Base-by-base conservation (phyloP, 2,888 invertebrate genomes). In the Lasioglossum morio region DNA sequence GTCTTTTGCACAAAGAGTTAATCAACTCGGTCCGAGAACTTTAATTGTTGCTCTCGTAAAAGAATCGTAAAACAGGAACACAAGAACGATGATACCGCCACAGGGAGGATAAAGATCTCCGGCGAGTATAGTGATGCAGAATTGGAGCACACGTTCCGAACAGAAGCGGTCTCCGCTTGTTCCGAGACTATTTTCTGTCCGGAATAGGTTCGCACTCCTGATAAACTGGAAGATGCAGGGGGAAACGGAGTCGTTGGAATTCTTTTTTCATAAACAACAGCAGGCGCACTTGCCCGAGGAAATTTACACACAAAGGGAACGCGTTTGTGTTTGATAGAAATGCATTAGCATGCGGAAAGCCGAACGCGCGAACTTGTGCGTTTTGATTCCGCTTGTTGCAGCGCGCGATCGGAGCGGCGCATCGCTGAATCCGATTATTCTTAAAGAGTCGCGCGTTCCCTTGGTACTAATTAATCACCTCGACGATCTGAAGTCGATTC, bases 221-320 rank as follows among this genome's bases (percentile, higher is more conserved):
- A 73, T 63, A 46, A 69, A 46, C 37, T n/a, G 40, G 34, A 63
- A 66, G 66, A 80, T 78, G 63, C 60, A 19, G 66, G 63, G 69
- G 81, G 57, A 72, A 85, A 87, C 81, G 81, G 78, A 75, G 43
- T 75, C 77, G 79, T 69, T 60, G 75, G 72, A 81, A 78, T 83
- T 84, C 90, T 88, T 89, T 81, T 90, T 86, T 88, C 84, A 88
- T 85, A 87, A 86, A 72, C 57, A 57, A 4, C 79, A 74, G 46
- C 73, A 34, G 34, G 60, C 81, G 80, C 84, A 84, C 77, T 57
- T 12, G 57, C 12, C 12, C n/a, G 81, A 75, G 60, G 66, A n/a
- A 77, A 91, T 91, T 91, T 91, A 85, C 91, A 91, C 91, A 91
- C 90, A 91, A 91, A 91, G 91, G 85, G 69, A 12, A 77, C 82